Evolutionary conservation across 2,797 vertebrate genomes (phyloP), one percentile per base, ranked within the genome.

Genomic region (Anas bahamensis): DNA sequence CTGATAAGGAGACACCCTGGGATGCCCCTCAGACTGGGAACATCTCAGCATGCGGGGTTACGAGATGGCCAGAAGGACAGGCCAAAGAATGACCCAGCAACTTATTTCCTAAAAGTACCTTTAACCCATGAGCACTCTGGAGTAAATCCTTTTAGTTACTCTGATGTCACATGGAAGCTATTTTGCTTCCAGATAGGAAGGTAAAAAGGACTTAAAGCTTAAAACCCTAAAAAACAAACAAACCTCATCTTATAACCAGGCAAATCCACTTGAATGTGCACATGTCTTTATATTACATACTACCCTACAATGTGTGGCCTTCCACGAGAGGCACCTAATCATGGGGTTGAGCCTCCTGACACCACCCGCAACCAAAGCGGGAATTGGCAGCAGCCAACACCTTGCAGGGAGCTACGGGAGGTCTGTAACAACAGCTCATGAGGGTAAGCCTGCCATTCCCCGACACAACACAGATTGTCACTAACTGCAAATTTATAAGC

Each of bases 261-360:
- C 24, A 17, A 64, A 16, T 26, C 19, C 14, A 13, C 6, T 13
- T 50, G 50, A n/a, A 50, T 7, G 5, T 31, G 14, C 11, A 7
- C 1, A 0, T 5, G 8, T n/a, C 24, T 29, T 71, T 41, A 8
- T 14, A 15, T 39, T 55, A 23, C 15, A 55, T 31, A 28, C n/a
- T 37, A 5, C 21, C 37, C 28, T 44, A 39, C 14, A 29, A 1
- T 1, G 48, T 2, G 5, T 17, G 29, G 70, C 55, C 13, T 55
- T 42, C 17, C 4, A 0, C 10, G 33, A 71, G n/a, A 65, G 35
- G 37, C 31, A 28, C 42, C 7, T 2, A 6, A 24, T 13, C 15
- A 7, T 46, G n/a, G 23, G 44, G 28, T 4, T 31, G 8, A 23
- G 42, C 66, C 37, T 77, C 42, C 42, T 39, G 37, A 52, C 17